These are phyloP conservation scores for Manacus vitellinus DNA, from an alignment of 2,113 vertebrate species.

Conservation along the genomic window DNA sequence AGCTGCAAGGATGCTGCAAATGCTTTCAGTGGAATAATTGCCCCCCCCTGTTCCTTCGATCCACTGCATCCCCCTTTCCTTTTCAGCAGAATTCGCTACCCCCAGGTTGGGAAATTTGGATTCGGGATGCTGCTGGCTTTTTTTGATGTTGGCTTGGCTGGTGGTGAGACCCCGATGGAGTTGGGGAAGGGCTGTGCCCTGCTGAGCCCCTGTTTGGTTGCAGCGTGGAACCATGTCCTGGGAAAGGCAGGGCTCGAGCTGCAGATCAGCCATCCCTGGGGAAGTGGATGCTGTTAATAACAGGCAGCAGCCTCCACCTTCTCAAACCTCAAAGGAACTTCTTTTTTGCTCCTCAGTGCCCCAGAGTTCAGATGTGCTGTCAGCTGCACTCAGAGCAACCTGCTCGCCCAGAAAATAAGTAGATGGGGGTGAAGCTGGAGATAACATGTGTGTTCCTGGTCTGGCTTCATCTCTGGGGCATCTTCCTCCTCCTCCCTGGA, in stretches of 20 bases:
- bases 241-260: rapidly evolving
- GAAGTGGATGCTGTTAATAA: not conserved
- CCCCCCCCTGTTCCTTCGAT: not conserved
- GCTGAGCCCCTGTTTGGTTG: rapidly evolving
- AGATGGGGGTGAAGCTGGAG: not conserved
- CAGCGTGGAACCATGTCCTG: rapidly evolving
- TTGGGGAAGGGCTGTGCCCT: not conserved
- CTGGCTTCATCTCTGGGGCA: not conserved
- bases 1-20: not conserved
- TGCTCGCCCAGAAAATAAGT: rapidly evolving
- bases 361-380: not conserved
- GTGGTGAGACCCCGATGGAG: rapidly evolving
- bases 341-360: not conserved
- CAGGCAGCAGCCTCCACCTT: not conserved
- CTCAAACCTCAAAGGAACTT: not conserved
- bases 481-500: not conserved
- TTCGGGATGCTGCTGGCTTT: not conserved
- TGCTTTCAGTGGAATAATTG: not conserved
- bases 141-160: not conserved
- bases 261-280: rapidly evolving
- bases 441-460: rapidly evolving
- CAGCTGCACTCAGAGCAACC: not conserved
- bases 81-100: not conserved
- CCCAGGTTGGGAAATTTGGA: not conserved
- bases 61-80: not conserved